Conservation (phyloP, 1,140 invertebrate species). For the Ganaspis sp. region DNA sequence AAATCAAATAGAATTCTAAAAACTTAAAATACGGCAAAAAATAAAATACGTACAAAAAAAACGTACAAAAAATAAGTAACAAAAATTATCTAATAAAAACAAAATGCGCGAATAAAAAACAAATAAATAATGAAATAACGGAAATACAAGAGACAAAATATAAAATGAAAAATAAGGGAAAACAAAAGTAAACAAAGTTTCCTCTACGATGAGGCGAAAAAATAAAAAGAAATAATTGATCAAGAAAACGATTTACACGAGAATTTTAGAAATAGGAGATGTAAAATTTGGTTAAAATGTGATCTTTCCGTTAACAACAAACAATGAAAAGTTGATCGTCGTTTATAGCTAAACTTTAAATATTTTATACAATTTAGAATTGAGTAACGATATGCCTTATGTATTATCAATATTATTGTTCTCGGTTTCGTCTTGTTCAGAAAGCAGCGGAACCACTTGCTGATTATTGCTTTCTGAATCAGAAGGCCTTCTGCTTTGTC, state of each 20-base stretch:
- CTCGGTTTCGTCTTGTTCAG: constrained; percentile 72
- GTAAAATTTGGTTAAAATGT: not conserved
- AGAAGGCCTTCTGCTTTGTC: constrained; percentile 68
- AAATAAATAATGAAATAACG: too few relatives aligned
- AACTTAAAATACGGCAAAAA: too few relatives aligned
- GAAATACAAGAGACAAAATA: too few relatives aligned
- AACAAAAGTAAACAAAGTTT: too few relatives aligned
- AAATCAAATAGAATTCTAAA: too few relatives aligned
- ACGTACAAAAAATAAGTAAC: too few relatives aligned
- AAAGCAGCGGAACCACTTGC: constrained; percentile 70
- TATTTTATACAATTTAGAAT: constrained; percentile 21
- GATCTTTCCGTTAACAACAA: not conserved
- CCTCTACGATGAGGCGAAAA: too few relatives aligned
- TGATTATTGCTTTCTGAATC: constrained; percentile 65
- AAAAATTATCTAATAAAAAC: too few relatives aligned
- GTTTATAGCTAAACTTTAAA: not conserved
- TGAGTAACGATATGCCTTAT: constrained; percentile 13
- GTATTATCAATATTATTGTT: constrained; percentile 45
- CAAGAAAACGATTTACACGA: not conserved
- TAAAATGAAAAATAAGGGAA: too few relatives aligned
- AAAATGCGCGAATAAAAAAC: too few relatives aligned
- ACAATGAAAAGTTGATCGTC: not conserved
- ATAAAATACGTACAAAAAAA: too few relatives aligned
- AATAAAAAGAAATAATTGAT: too few relatives aligned
- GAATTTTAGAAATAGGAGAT: not conserved